These are phyloP conservation scores for Archilochus colubris DNA, from an alignment of 2,113 vertebrate genomes.

Conservation along the genomic window DNA sequence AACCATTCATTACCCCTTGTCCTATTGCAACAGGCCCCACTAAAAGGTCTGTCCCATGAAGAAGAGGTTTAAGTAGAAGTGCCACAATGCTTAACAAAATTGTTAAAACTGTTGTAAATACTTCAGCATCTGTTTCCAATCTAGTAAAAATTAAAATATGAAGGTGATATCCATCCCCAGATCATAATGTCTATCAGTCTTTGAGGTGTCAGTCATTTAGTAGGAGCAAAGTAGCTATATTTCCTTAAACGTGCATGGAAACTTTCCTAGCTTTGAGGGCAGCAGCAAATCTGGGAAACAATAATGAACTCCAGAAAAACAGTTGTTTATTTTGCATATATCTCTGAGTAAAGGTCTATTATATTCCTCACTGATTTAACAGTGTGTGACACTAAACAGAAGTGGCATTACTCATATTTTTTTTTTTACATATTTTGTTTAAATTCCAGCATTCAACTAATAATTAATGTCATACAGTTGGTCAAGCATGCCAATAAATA, in stretches of 20 bases:
- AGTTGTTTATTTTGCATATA: background rate
- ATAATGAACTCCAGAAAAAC: background rate
- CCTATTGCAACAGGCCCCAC: fast-evolving
- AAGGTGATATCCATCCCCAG: background rate
- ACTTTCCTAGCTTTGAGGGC: background rate
- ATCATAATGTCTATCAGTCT: background rate
- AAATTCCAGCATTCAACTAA: constrained; percentile 3
- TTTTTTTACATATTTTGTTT: background rate
- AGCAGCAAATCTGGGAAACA: background rate
- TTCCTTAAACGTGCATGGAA: background rate
- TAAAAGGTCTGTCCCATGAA: background rate
- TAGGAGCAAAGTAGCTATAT: background rate
- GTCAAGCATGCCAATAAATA: constrained; percentile 26
- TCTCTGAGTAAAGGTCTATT: constrained; percentile 2
- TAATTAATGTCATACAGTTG: constrained; percentile 30
- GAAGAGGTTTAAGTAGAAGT: background rate
- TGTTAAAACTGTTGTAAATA: background rate
- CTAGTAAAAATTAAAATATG: background rate
- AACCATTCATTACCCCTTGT: background rate
- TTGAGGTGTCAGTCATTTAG: background rate
- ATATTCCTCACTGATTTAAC: background rate
- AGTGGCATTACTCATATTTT: background rate
- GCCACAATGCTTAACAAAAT: background rate
- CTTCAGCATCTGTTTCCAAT: background rate
- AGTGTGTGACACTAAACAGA: constrained; percentile 9